Percentiles rank a stretch among this genome's conserved stretches.
Evolutionary conservation across 2,888 invertebrate species (phyloP).

Genomic region (Penaeus monodon): DNA sequence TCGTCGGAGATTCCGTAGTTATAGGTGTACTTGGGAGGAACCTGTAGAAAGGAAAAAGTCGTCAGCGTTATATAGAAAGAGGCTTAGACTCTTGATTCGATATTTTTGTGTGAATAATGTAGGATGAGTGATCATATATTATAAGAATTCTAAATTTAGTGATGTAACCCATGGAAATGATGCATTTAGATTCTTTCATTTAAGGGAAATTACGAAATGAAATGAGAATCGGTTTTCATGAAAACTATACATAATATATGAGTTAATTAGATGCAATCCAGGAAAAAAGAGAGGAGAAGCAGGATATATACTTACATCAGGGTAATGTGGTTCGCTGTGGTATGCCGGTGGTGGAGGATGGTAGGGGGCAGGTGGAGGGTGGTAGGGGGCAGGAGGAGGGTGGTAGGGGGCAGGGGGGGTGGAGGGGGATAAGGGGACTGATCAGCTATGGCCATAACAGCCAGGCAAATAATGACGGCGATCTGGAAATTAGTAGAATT

Average conservation of each 20-base stretch:
- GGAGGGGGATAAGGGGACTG: neutral
- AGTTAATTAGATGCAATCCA: no score
- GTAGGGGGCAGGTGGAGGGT: constrained; percentile 18
- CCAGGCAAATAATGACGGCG: neutral
- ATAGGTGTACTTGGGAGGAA: constrained; percentile 51
- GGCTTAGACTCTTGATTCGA: no score
- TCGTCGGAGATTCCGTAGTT: constrained; percentile 46
- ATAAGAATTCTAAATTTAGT: no score
- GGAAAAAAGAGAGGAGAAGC: neutral
- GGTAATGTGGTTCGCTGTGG: constrained; percentile 10
- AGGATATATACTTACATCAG: constrained; percentile 28
- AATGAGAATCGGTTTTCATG: no score
- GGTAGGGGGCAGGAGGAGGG: constrained; percentile 17
- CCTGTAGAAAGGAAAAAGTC: constrained; percentile 4
- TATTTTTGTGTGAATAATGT: no score
- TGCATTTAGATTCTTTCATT: no score
- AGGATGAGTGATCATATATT: no score
- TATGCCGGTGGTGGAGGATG: neutral
- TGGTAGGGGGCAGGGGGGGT: constrained; percentile 5
- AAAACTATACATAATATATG: no score
- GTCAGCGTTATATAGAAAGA: no score
- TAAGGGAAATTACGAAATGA: no score
- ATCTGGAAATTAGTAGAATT: neutral
- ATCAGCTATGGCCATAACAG: neutral
- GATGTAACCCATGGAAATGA: no score